Evolutionary conservation across 2,113 vertebrate species (phyloP), one percentile per base, ranked within the genome.

Genomic region (Ondatra zibethicus): DNA sequence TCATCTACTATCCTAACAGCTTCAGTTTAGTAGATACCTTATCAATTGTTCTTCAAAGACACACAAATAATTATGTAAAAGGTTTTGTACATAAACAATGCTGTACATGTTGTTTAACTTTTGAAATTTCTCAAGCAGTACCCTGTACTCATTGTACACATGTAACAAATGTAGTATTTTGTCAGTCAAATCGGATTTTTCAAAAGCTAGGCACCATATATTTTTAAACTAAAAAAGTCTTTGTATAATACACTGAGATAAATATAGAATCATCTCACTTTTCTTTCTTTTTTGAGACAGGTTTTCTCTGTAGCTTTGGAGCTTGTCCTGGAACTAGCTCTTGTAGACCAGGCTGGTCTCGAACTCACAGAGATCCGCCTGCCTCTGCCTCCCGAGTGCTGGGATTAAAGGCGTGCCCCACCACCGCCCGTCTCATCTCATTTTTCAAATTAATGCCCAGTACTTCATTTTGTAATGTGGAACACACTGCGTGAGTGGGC

Each of bases 61-160:
- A 52, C 39, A 81, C 45, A 91, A 91, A 68, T 86, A 39, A 33
- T 39, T 47, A 45, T 1, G 63, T 11, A 27, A 65, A 91, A 81
- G 3, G 29, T 73, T 86, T 75, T 94, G n/a, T 91, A 75, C n/a
- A 31, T 14, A 78, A 84, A 88, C 31, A 95, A 89, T 23, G 23
- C 12, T 31, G 36, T 66, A 65, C 25, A 76, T 81, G 17, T 23
- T 33, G 39, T 42, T 92, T 88, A 76, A 27, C 84, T 90, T 75
- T 73, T 58, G 63, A 58, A 81, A 93, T 29, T 81, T 77, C 33
- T 21, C 42, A 76, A 95, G 89, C 17, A 94, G 94, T 89, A 85
- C 81, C 13, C 52, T 16, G 29, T 14, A 76, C 52, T 86, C 27
- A 61, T 36, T 85, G 33, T 36, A 88, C 2, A 78, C 16, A 52